Percentiles rank a stretch among this genome's conserved stretches.
Evolutionary conservation across 2,113 vertebrate genomes (phyloP).

Genomic region (Platysternon megacephalum): DNA sequence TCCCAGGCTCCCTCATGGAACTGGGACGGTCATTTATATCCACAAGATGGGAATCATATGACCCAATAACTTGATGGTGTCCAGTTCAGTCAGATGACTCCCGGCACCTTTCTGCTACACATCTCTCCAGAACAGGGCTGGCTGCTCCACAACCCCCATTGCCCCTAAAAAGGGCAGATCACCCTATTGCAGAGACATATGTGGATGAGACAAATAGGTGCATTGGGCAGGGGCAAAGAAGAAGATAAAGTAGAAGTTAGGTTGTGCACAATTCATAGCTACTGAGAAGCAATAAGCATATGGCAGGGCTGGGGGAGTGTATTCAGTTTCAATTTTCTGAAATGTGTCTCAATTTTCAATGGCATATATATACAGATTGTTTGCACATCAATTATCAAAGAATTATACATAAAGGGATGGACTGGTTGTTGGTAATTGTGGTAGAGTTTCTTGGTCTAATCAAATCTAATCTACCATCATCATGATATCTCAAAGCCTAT

Average conservation of each 20-base stretch:
- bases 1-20: background rate
- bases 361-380: background rate
- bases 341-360: background rate
- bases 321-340: background rate
- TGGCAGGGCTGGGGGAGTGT: background rate
- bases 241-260: background rate
- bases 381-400: background rate
- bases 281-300: background rate
- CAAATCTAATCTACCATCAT: background rate
- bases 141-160: too few relatives aligned
- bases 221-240: background rate
- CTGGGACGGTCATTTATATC: too few relatives aligned
- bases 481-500: background rate
- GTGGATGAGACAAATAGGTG: background rate
- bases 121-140: too few relatives aligned
- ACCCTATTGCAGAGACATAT: background rate
- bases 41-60: too few relatives aligned
- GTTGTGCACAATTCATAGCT: background rate
- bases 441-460: background rate
- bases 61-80: too few relatives aligned
- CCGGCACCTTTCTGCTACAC: too few relatives aligned
- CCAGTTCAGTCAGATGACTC: too few relatives aligned
- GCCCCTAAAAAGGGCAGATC: too few relatives aligned
- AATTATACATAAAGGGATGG: too few relatives aligned
- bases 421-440: background rate